phyloP scores from a whole-genome alignment of 2,797 vertebrate species.

The Thaleichthys pacificus region DNA sequence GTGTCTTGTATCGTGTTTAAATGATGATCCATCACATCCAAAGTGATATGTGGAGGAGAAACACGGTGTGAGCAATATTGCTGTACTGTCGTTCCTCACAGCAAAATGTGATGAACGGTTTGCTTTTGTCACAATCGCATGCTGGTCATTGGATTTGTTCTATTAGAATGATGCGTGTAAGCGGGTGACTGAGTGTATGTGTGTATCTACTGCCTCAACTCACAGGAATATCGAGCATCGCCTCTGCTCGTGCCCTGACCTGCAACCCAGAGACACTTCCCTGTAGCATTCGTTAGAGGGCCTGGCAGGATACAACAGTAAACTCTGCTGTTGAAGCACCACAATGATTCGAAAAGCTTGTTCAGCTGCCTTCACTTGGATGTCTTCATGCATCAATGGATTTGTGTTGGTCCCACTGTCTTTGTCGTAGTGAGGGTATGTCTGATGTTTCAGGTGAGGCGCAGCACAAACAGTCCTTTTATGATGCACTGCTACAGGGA shows the following conservation, averaged over 20 bases:
- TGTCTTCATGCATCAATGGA: conserved; percentile 35
- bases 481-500: no score
- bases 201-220: conserved; percentile 33
- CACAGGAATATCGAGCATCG: conserved; percentile 33
- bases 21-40: not conserved
- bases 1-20: no score
- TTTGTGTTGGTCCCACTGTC: conserved; percentile 44
- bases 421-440: not conserved
- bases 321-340: conserved; percentile 40
- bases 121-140: not conserved
- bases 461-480: not conserved
- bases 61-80: not conserved
- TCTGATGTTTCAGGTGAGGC: not conserved
- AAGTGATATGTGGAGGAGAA: not conserved
- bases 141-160: not conserved
- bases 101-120: not conserved
- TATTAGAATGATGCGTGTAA: not conserved
- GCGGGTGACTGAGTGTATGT: conserved; percentile 26
- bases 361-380: conserved; percentile 20
- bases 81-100: not conserved
- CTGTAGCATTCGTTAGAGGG: conserved; percentile 44
- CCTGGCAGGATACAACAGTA: conserved; percentile 35
- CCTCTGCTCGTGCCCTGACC: conserved; percentile 40
- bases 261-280: conserved; percentile 35
- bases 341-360: not conserved